A percentile compares a stretch with the other conserved stretches of the same genome.
phyloP scores from a whole-genome alignment of 2,113 vertebrate species.

The Grus americana region DNA sequence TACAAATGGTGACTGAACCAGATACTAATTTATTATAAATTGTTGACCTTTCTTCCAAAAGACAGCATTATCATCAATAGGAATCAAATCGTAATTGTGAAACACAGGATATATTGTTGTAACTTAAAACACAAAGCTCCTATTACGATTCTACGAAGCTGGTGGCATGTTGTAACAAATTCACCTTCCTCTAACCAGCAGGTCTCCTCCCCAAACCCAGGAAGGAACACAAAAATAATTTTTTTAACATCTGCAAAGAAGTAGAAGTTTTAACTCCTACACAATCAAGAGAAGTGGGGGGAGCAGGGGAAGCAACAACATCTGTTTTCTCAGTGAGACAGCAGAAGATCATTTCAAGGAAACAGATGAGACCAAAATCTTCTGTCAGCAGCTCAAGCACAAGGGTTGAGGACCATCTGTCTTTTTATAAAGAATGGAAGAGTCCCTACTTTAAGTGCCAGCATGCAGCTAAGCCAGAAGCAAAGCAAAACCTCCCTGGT shows the following conservation, averaged over 20 bases:
- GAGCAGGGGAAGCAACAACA: neutral
- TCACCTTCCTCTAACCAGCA: neutral
- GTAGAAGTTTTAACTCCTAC: neutral
- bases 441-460: neutral
- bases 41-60: neutral
- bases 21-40: neutral
- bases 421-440: neutral
- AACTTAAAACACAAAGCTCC: neutral
- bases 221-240: neutral
- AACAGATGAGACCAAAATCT: neutral
- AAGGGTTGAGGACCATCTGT: neutral
- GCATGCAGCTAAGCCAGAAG: neutral
- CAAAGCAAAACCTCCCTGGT: neutral
- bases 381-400: neutral
- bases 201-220: neutral
- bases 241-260: neutral
- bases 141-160: rapidly evolving
- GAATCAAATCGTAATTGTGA: rapidly evolving
- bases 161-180: neutral
- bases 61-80: neutral
- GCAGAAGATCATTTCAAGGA: neutral
- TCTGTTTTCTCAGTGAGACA: neutral
- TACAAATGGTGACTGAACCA: neutral
- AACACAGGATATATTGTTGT: neutral
- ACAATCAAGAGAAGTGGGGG: neutral